These are phyloP conservation scores for Drosophila pseudotakahashii DNA, from an alignment of 2,888 invertebrate species.

Conservation along the genomic window DNA sequence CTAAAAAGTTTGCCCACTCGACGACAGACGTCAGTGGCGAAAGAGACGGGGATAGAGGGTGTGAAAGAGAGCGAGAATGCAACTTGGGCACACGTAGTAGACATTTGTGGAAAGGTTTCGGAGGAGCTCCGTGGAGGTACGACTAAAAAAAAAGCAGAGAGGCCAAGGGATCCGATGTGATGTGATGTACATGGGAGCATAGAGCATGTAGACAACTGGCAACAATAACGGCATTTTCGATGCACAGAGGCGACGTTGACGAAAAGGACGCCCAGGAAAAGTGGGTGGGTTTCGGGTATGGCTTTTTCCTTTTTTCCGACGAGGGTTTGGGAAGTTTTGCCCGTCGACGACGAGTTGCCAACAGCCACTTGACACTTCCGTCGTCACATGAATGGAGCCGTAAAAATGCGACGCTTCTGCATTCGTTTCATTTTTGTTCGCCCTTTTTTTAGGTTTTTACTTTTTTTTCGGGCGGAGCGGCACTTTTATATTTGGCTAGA, in stretches of 20 bases:
- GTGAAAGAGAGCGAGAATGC: conserved; percentile 51
- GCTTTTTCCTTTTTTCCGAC: neutral
- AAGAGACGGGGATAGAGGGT: conserved; percentile 20
- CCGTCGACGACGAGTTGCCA: conserved; percentile 79
- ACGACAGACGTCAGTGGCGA: conserved; percentile 61
- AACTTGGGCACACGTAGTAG: conserved; percentile 59
- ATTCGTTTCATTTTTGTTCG: conserved; percentile 46
- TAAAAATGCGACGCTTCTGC: conserved; percentile 79
- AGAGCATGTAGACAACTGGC: conserved; percentile 70
- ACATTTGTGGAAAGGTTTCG: conserved; percentile 6
- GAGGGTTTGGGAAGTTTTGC: conserved; percentile 60
- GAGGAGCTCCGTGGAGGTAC: neutral
- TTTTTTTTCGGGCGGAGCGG: conserved; percentile 59
- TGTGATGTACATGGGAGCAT: conserved; percentile 41
- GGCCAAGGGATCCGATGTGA: conserved; percentile 14
- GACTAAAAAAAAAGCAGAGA: neutral
- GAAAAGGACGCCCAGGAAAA: conserved; percentile 64
- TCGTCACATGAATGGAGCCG: conserved; percentile 80
- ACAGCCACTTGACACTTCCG: conserved; percentile 80
- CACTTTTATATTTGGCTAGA: conserved; percentile 73
- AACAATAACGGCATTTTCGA: conserved; percentile 81
- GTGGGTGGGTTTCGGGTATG: conserved; percentile 20
- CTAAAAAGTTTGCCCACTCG: conserved; percentile 74
- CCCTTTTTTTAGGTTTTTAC: conserved; percentile 6
- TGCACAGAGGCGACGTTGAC: conserved; percentile 65